These are phyloP conservation scores for Odocoileus virginianus DNA, from an alignment of 2,113 vertebrate genomes.

Conservation along the genomic window DNA sequence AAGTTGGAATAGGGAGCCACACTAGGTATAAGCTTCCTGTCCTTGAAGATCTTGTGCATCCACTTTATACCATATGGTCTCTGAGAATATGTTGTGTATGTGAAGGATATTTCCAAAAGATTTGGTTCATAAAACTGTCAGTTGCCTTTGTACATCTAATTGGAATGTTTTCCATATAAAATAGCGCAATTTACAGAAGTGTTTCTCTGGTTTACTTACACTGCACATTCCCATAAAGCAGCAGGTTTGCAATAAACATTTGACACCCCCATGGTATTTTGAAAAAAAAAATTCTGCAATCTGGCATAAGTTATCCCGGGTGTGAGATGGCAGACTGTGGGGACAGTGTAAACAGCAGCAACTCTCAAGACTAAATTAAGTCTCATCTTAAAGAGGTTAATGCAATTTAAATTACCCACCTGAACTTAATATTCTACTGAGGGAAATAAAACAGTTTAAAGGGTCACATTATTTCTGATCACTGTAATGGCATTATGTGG, in stretches of 20 bases:
- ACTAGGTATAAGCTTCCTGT: background rate
- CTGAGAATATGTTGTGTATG: background rate
- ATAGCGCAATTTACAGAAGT: conserved; percentile 56
- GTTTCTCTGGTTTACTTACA: conserved; percentile 68
- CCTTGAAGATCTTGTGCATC: conserved; percentile 36
- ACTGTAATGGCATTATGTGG: conserved; percentile 75
- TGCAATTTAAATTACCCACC: conserved; percentile 74
- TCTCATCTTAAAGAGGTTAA: conserved; percentile 64
- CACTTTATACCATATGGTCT: conserved; percentile 48
- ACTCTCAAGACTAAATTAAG: conserved; percentile 70
- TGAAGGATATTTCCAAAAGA: conserved; percentile 49
- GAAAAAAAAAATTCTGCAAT: conserved; percentile 53
- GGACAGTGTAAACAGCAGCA: conserved; percentile 57
- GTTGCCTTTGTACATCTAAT: conserved; percentile 47
- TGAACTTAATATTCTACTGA: conserved; percentile 77
- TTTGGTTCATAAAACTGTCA: conserved; percentile 63
- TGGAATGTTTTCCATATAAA: conserved; percentile 49
- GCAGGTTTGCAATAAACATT: conserved; percentile 62
- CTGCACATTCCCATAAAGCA: conserved; percentile 46
- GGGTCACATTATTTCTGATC: conserved; percentile 73
- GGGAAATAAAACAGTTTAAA: conserved; percentile 76
- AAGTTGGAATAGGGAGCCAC: background rate
- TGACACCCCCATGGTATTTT: conserved; percentile 65
- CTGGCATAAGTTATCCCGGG: conserved; percentile 60
- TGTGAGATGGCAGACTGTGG: conserved; percentile 70